Evolutionary conservation across 2,797 vertebrate species (phyloP), one percentile per base, ranked within the genome.

Genomic region (Chloroceryle amazona): DNA sequence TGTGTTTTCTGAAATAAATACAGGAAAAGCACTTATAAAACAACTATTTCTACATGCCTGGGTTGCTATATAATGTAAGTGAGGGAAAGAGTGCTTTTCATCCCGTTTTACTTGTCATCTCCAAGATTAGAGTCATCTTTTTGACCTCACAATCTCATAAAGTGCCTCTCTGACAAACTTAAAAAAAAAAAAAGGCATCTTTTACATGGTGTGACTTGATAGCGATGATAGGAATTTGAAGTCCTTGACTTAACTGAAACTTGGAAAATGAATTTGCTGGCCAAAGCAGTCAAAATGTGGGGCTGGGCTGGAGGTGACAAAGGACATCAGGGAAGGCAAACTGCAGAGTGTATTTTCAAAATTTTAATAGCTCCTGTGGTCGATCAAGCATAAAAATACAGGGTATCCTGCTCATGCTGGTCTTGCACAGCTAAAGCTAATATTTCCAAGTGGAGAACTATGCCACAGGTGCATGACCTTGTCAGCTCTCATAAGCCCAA

Each of bases 401-500:
- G 55, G 28, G 39, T 46, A 57, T 84, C 72, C 41, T 83, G 54
- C 85, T 90, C 51, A 33, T 2, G 39, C 55, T 82, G 90, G 67
- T 80, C 89, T 88, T 51, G 63, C 90, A 76, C 58, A 89, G 92
- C 78, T 63, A 29, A 57, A 90, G 90, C 71, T 80, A 68, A 10
- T 95, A 80, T 84, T 96, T 90, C 86, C 78, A 63, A 33, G 55
- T 41, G 65, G 60, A 89, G 92, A 95, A 70, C 74, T 63, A 39
- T 60, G 86, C 86, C 86, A 85, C 3, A 87, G 88, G 86, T 66
- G 78, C 63, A 7, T 3, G 90, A 93, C 90, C 92, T 44, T 96
- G 96, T 86, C 96, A 93, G 89, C 63, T 96, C 86, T 74, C 71
- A 33, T 92, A 87, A 95, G 47, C 70, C 88, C 66, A 41, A 42